Evolutionary conservation across 2,888 invertebrate genomes (phyloP).

Genomic region (Tinea pellionella): DNA sequence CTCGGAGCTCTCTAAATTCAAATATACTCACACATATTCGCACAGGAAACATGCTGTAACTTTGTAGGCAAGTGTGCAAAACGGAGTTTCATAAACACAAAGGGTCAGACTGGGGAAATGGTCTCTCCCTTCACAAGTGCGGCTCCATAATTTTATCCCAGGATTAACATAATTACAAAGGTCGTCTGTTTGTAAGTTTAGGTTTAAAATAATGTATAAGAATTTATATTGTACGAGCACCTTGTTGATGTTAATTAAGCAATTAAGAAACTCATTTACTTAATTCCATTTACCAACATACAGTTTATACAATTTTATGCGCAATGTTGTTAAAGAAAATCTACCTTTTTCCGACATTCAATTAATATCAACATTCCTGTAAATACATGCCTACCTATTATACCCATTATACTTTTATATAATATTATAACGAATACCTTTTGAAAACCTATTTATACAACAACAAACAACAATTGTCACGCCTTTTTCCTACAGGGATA

Average conservation of each 20-base stretch:
- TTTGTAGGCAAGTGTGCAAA: constrained; percentile 37
- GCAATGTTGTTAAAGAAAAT: no score
- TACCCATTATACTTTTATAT: no score
- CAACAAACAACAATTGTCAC: no score
- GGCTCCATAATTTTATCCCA: constrained; percentile 60
- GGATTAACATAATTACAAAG: constrained; percentile 63
- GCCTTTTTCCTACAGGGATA: no score
- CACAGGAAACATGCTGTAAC: constrained; percentile 3
- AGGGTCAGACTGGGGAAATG: constrained; percentile 12
- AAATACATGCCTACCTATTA: no score
- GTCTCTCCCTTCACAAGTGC: constrained; percentile 39
- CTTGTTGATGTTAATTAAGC: not conserved
- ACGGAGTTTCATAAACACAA: constrained; percentile 32
- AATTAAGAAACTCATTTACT: not conserved
- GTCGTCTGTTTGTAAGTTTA: constrained; percentile 22
- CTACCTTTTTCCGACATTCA: no score
- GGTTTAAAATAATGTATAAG: constrained; percentile 1
- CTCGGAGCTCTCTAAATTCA: constrained; percentile 20
- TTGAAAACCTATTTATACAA: no score
- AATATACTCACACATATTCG: not conserved
- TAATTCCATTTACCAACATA: not conserved
- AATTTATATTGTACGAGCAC: not conserved
- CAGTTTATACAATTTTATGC: not conserved
- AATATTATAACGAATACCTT: no score
- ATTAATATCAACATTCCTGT: no score